Evolutionary conservation across 2,888 invertebrate species (phyloP), one percentile per base, ranked within the genome.

Genomic region (Megaustenia siamemsis): DNA sequence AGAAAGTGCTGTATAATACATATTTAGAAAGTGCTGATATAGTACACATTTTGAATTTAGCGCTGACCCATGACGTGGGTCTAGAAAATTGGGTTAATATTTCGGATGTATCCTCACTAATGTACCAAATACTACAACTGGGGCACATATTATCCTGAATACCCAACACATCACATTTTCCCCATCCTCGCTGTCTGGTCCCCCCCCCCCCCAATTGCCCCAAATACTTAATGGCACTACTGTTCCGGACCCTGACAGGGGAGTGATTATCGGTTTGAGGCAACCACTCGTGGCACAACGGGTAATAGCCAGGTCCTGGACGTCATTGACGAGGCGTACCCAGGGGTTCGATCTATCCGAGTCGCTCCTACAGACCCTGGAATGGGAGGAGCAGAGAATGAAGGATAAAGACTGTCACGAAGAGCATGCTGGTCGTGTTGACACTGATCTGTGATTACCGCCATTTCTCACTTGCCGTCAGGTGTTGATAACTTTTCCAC

Each of bases 371-470:
- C 18, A 49, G 73, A 35, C 32, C 73, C 18, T 32, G 6, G 10
- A 68, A 8, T 24, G 6, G 45, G 45, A n/a, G n/a, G 10, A 12
- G 40, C n/a, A n/a, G n/a, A 10, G 24, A 32, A 32, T 8, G 63
- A 12, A 24, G 28, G 60, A 35, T 5, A 45, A 15, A 28, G 32
- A 21, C 45, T 66, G 77, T 56, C 56, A 60, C 38, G 38, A 6
- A n/a, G 21, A 18, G 63, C 66, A 66, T 56, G 45, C 79, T 60
- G 77, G 77, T 49, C 21, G 38, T 66, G 79, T 45, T 79, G 79
- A 79, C 79, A 66, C 66, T 79, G 79, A 79, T 68, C 40, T 40
- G 45, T 38, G 63, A 63, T 56, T 66, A 77, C 83, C 71, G 15
- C 43, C 49, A 68, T 77, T 35, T 68, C 78, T 35, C 77, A 38